phyloP scores from a whole-genome alignment of 2,797 vertebrate species.

The Crocodylus rhombifer region DNA sequence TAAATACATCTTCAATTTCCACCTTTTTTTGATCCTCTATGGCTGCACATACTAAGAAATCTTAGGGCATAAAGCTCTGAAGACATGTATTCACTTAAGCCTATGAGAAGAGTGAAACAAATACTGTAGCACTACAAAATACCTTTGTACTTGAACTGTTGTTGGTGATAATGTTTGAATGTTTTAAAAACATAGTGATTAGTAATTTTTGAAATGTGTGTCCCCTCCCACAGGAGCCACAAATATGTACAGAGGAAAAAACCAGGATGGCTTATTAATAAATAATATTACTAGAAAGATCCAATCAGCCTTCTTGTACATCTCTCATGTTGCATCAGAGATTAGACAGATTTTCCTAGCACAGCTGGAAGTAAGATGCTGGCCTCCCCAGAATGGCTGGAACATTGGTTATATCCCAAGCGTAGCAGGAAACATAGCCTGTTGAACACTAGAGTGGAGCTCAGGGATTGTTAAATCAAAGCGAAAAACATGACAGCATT shows the following conservation, averaged over 20 bases:
- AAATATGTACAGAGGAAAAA: slow-evolving; percentile 54
- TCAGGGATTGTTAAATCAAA: slow-evolving; percentile 67
- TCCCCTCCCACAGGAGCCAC: slow-evolving; percentile 26
- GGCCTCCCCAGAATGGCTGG: slow-evolving; percentile 37
- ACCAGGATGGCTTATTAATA: slow-evolving; percentile 53
- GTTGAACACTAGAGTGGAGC: slow-evolving; percentile 42
- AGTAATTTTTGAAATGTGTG: slow-evolving; percentile 6
- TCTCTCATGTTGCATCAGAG: slow-evolving; percentile 22
- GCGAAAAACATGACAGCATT: slow-evolving; percentile 61
- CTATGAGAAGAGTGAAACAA: not conserved
- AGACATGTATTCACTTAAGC: slow-evolving; percentile 21
- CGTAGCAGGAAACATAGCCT: slow-evolving; percentile 36
- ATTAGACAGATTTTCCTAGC: slow-evolving; percentile 6
- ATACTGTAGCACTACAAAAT: slow-evolving; percentile 3
- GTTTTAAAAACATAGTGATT: slow-evolving; percentile 24
- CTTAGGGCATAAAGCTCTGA: not conserved
- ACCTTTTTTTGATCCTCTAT: not conserved
- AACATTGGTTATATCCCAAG: slow-evolving; percentile 62
- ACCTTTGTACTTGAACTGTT: not conserved
- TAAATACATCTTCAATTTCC: slow-evolving; percentile 49
- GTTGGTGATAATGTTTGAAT: slow-evolving; percentile 40
- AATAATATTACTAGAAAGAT: slow-evolving; percentile 24
- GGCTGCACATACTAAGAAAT: slow-evolving; percentile 15
- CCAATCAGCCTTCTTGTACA: not conserved
- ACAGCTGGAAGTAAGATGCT: slow-evolving; percentile 39